These are phyloP conservation scores for Catocala sponsa DNA, from an alignment of 2,888 invertebrate species.

Conservation along the genomic window DNA sequence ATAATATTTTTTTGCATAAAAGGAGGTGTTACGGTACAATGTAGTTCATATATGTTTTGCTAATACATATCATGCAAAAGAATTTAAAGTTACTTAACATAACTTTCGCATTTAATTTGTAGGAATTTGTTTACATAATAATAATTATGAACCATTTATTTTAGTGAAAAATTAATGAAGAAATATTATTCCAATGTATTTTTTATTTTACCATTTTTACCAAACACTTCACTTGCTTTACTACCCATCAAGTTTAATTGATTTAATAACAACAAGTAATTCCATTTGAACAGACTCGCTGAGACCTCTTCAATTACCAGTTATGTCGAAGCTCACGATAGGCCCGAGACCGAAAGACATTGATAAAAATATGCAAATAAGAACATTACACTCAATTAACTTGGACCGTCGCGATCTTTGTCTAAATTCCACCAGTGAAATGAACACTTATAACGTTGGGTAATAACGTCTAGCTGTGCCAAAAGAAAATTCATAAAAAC, in stretches of 20 bases:
- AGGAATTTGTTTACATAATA: too few species aligned
- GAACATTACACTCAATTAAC: constrained; percentile 55
- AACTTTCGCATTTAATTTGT: too few species aligned
- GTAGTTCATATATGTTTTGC: too few species aligned
- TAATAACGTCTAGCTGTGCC: constrained; percentile 48
- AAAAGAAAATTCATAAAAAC: constrained; percentile 48
- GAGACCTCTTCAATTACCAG: constrained; percentile 21
- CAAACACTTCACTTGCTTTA: background rate
- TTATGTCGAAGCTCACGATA: constrained; percentile 27
- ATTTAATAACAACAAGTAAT: constrained; percentile 3
- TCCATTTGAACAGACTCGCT: background rate
- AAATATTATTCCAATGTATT: too few species aligned
- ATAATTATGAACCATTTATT: too few species aligned
- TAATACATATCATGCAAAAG: too few species aligned
- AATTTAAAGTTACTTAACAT: too few species aligned
- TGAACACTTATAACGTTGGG: constrained; percentile 47
- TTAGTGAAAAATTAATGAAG: too few species aligned
- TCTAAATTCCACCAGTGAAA: constrained; percentile 46
- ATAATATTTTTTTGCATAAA: too few species aligned
- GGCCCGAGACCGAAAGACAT: constrained; percentile 25
- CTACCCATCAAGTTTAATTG: background rate
- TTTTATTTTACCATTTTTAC: background rate
- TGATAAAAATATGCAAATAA: constrained; percentile 54
- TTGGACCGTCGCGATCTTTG: constrained; percentile 36
- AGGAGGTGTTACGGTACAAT: too few species aligned